Base-by-base conservation (phyloP, 1,140 invertebrate genomes). In the Rhagoletis zephyria region DNA sequence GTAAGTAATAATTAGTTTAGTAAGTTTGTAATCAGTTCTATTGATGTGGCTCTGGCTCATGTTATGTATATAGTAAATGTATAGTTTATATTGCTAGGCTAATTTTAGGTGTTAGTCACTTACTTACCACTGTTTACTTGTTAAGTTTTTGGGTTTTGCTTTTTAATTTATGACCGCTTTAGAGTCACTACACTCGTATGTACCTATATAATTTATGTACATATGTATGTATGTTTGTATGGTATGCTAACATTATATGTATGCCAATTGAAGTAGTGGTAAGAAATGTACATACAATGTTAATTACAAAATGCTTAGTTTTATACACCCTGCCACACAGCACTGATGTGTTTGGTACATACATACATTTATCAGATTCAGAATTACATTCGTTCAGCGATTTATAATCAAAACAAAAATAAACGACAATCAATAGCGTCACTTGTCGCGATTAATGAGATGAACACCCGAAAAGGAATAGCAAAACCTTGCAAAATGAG, bases 11-110 rank as follows among this genome's bases (percentile, higher is more conserved):
- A 85, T 85, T 51, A 87, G 61, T 87, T 64, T 85, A 67, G 48
- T 81, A 81, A 81, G 74, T 81, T 51, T 87, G 19, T 87, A 81
- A 42, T 87, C 61, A 30, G 56, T 87, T 87, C 67, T 87, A 59
- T 87, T 87, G 74, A 64, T 64, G 74, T 87, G 74, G 48, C 74
- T 81, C 74, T 87, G 86, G 64, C 40, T 67, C 48, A 61, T 64
- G 86, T 64, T 81, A 81, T 81, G 56, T 61, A 63, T 85, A n/a
- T 63, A 85, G 30, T 85, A 61, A 61, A 61, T 85, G 85, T 85
- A 61, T 85, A 45, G 40, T 85, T 85, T 42, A 51, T 61, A 61
- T 85, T 85, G 85, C 61, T 85, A 85, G 40, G 30, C 61, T 85
- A 42, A 85, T 63, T 85, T 85, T 61, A 61, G 56, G 45, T 74